Base-by-base conservation (phyloP, 30 jellyfish, hydroid and myxozoan species). In the Nemopilema nomurai region DNA sequence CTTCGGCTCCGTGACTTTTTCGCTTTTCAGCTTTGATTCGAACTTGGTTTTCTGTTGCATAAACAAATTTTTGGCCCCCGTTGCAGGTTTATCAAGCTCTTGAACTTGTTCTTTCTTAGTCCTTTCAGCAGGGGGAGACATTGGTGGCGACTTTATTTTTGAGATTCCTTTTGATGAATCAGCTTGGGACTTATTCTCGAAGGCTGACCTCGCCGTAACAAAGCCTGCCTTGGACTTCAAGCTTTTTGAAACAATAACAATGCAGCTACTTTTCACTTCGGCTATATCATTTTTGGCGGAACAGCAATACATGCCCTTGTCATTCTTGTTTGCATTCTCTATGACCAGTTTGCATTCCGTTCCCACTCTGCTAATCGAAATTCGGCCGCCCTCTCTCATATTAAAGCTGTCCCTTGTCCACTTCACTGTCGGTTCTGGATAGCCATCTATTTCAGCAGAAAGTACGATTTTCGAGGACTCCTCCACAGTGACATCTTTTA, bases 241-340 rank as follows among this genome's bases (percentile, higher is more conserved):
- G 64, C 49, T 66, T 81, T 65, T 84, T 0, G 82, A 51, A 9
- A 93, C 94, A 23, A 50, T 49, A 49, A 95, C 88, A 66, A 69
- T 62, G 33, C 92, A 95, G 20, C 89, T 25, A 4, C 87, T 76
- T 28, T 77, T 80, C 1, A 71, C 96, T 53, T 80, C 89, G 20
- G 98, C 97, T n/a, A 16, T 30, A 52, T 67, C 76, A 77, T 90
- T 95, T 82, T 90, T 84, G 18, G 96, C 97, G 22, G 66, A 29
- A 71, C 96, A 84, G 33, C 85, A 53, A 69, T 92, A 92, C 85
- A 72, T 76, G 29, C 98, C 98, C 51, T 85, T 82, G 78, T 87
- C 97, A 7, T 79, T 71, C 26, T 23, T 31, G 50, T 64, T 69
- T 22, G 85, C 88, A 68, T 78, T 87, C 31, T 76, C 80, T 1